Percentiles rank a stretch among this genome's conserved stretches.
phyloP scores from a whole-genome alignment of 2,888 invertebrate genomes.

The Lasioglossum zephyrum region DNA sequence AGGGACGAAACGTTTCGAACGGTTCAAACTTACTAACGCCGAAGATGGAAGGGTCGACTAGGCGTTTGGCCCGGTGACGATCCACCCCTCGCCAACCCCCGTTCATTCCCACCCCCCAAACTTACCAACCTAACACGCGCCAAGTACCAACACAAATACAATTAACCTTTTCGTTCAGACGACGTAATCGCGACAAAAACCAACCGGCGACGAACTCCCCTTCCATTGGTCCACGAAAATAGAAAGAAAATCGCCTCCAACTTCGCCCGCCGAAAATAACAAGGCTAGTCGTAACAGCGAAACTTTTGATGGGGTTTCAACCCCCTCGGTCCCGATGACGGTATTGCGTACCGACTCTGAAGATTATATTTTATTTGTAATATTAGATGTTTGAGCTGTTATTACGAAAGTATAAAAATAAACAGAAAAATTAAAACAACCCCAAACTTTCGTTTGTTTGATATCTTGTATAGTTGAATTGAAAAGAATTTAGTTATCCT shows the following conservation, averaged over 20 bases:
- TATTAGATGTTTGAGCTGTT: too few species aligned
- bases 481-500: too few species aligned
- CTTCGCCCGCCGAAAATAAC: not conserved
- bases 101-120: not conserved
- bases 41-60: conserved; percentile 56
- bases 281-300: not conserved
- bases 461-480: too few species aligned
- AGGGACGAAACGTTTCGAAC: conserved; percentile 67
- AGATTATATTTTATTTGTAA: too few species aligned
- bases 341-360: too few species aligned
- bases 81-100: not conserved
- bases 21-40: conserved; percentile 69
- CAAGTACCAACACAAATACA: conserved; percentile 7
- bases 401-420: too few species aligned
- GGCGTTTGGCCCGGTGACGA: conserved; percentile 11
- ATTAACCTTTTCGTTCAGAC: conserved; percentile 5
- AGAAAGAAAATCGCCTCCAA: not conserved
- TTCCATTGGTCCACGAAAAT: not conserved
- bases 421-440: too few species aligned
- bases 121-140: not conserved
- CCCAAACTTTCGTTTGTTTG: too few species aligned
- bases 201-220: not conserved
- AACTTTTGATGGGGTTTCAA: not conserved
- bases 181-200: not conserved
- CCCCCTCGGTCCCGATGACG: too few species aligned